phyloP scores from a whole-genome alignment of 64 coral and sea anemone genomes.

The Dendrophyllia cribrosa region DNA sequence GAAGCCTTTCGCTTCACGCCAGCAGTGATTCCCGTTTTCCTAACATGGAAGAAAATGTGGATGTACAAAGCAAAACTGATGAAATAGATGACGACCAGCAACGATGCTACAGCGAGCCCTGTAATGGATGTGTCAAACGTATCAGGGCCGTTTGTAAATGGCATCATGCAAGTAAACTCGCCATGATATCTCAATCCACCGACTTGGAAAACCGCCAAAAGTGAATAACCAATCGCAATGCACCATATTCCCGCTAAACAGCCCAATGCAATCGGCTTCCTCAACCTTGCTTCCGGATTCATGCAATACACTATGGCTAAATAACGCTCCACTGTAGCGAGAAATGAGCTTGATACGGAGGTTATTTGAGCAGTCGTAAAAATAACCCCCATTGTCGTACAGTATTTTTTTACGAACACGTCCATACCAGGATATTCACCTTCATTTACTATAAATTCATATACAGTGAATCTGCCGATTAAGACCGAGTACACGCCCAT shows the following conservation, averaged over 20 bases:
- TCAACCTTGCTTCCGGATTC: constrained; percentile 36
- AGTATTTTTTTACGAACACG: constrained; percentile 51
- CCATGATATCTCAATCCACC: constrained; percentile 68
- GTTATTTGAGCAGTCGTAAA: constrained; percentile 55
- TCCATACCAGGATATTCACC: constrained; percentile 20
- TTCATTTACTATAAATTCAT: constrained; percentile 63
- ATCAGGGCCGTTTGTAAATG: constrained; percentile 32
- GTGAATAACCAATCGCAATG: constrained; percentile 29
- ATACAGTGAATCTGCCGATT: constrained; percentile 60
- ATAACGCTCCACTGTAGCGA: constrained; percentile 55
- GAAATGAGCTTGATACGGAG: constrained; percentile 30
- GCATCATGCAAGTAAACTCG: constrained; percentile 66
- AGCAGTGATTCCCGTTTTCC: constrained; percentile 16
- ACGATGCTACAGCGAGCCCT: constrained; percentile 12
- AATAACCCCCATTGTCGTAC: constrained; percentile 50
- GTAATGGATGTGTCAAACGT: not conserved
- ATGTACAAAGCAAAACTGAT: constrained; percentile 58
- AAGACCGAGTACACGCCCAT: constrained; percentile 64
- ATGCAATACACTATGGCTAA: constrained; percentile 55
- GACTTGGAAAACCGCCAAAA: constrained; percentile 43
- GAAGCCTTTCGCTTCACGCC: constrained; percentile 61
- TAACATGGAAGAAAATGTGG: constrained; percentile 40
- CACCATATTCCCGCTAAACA: constrained; percentile 28
- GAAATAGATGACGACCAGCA: constrained; percentile 43
- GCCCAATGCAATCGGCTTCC: not conserved